Percentiles rank a stretch among this genome's conserved stretches.
These are phyloP conservation scores for Dolichallabes microphthalmus DNA, from an alignment of 2,113 vertebrate genomes.

Conservation along the genomic window DNA sequence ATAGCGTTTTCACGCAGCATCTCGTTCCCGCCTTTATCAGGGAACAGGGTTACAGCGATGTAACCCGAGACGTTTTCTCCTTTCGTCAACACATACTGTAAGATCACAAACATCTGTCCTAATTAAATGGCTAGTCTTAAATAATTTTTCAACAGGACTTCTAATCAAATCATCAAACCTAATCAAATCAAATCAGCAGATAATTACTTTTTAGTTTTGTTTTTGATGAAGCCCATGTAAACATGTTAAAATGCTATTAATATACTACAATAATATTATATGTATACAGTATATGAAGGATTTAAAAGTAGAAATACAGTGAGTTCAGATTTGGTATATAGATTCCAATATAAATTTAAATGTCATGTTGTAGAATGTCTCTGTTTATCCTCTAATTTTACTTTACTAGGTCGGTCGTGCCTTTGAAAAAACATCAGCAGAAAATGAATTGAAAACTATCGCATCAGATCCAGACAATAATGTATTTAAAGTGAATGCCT, in stretches of 20 bases:
- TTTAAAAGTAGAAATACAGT: not conserved
- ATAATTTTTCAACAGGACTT: too few species aligned
- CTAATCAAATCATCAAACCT: too few species aligned
- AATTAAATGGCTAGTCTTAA: too few species aligned
- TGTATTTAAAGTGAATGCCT: constrained; percentile 73
- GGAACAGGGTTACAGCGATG: too few species aligned
- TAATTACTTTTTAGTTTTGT: not conserved
- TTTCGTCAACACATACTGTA: not conserved
- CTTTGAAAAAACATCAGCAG: rapidly evolving
- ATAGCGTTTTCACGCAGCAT: too few species aligned
- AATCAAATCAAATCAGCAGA: too few species aligned
- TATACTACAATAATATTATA: not conserved
- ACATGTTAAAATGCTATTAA: not conserved
- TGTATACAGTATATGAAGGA: not conserved
- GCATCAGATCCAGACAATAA: constrained; percentile 61
- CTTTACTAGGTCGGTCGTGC: constrained; percentile 67
- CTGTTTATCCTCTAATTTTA: constrained; percentile 30
- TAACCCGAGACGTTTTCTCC: too few species aligned
- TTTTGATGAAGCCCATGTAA: not conserved
- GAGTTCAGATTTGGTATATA: not conserved
- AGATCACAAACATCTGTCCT: too few species aligned
- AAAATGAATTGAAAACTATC: constrained; percentile 57
- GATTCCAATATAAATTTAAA: not conserved
- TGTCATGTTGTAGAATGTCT: not conserved
- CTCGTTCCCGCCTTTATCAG: too few species aligned